Evolutionary conservation across 2,888 invertebrate species (phyloP).

Genomic region (Cantharis lateralis): DNA sequence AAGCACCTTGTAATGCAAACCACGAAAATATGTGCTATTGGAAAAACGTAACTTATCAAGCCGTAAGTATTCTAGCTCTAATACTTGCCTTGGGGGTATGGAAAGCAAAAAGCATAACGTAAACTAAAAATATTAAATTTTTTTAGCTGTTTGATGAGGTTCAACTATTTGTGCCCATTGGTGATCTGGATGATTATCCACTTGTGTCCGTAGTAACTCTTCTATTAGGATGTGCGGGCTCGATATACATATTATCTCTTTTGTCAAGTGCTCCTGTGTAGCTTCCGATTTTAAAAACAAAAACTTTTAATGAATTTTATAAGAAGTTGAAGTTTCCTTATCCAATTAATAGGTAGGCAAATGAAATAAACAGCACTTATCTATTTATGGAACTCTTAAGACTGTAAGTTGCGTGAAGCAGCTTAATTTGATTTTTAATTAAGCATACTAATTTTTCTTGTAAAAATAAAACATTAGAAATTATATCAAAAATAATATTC

Average conservation of each 20-base stretch:
- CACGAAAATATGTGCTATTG: constrained; percentile 48
- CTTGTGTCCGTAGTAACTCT: constrained; percentile 53
- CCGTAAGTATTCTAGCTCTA: constrained; percentile 45
- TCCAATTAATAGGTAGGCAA: too few relatives aligned
- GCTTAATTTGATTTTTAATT: too few relatives aligned
- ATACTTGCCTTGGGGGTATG: too few relatives aligned
- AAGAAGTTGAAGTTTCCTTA: too few relatives aligned
- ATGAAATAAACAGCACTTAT: too few relatives aligned
- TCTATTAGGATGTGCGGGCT: constrained; percentile 55
- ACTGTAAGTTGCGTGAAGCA: too few relatives aligned
- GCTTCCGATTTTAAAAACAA: neutral
- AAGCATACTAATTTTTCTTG: too few relatives aligned
- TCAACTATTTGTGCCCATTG: constrained; percentile 55
- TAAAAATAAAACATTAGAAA: too few relatives aligned
- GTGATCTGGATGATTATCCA: constrained; percentile 55
- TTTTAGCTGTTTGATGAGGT: constrained; percentile 52
- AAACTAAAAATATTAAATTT: constrained; percentile 29
- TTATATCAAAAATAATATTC: too few relatives aligned
- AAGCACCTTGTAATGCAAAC: constrained; percentile 50
- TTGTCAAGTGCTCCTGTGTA: constrained; percentile 39
- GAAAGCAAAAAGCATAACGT: neutral
- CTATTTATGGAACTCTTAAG: too few relatives aligned
- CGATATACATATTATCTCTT: constrained; percentile 55
- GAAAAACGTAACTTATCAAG: constrained; percentile 55
- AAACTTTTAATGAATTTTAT: too few relatives aligned